These are phyloP conservation scores for Nysson spinosus DNA, from an alignment of 2,888 invertebrate genomes.

Conservation along the genomic window DNA sequence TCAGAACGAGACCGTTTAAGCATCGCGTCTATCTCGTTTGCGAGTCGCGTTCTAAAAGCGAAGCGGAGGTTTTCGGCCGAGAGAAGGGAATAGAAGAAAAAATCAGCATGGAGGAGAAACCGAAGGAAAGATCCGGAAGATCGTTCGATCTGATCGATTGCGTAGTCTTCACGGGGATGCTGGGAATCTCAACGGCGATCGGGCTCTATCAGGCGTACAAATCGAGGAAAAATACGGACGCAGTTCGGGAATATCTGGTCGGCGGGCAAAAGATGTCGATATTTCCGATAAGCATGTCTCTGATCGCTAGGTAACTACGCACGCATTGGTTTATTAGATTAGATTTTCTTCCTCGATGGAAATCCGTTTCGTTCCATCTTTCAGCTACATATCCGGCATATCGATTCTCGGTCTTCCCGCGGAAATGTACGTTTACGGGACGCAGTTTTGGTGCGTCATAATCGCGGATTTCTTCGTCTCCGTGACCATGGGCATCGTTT, in stretches of 20 bases:
- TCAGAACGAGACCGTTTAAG: slow-evolving; percentile 58
- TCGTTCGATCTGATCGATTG: slow-evolving; percentile 83
- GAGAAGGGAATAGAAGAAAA: not conserved
- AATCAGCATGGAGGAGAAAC: not conserved
- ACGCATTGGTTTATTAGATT: not conserved
- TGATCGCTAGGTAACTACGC: slow-evolving; percentile 84
- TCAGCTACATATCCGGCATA: slow-evolving; percentile 87
- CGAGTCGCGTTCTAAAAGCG: slow-evolving; percentile 13
- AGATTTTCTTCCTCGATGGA: not conserved
- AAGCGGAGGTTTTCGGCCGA: slow-evolving; percentile 4
- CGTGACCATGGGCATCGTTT: slow-evolving; percentile 82
- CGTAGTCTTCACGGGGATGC: slow-evolving; percentile 83
- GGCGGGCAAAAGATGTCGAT: slow-evolving; percentile 89
- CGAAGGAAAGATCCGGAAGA: not conserved
- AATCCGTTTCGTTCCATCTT: no score
- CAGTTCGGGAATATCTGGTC: slow-evolving; percentile 85
- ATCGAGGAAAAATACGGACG: slow-evolving; percentile 83
- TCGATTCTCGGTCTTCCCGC: slow-evolving; percentile 85
- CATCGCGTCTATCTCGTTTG: slow-evolving; percentile 40
- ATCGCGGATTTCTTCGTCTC: slow-evolving; percentile 83
- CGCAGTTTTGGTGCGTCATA: slow-evolving; percentile 84
- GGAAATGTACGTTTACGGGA: slow-evolving; percentile 88
- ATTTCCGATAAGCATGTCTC: slow-evolving; percentile 87
- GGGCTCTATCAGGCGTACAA: slow-evolving; percentile 86
- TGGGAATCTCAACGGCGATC: slow-evolving; percentile 82